Conservation (phyloP, 2,888 invertebrate genomes). For the Acholoe squamosa region DNA sequence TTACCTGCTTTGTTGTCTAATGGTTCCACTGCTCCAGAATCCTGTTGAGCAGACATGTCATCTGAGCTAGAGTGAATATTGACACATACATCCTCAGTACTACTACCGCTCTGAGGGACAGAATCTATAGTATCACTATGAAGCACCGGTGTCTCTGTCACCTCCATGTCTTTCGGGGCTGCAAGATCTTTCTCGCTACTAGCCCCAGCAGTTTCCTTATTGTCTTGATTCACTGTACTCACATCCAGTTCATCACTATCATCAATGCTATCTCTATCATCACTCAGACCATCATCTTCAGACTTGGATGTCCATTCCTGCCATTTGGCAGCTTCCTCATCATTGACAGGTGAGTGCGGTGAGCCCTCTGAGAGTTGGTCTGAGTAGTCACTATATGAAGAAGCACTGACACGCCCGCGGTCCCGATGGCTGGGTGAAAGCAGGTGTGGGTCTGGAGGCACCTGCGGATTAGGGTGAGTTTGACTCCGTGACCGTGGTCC, state of each 20-base stretch:
- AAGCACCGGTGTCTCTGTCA: background rate
- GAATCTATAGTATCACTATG: background rate
- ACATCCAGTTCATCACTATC: background rate
- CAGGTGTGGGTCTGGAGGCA: background rate
- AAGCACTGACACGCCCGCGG: background rate
- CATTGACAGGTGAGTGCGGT: background rate
- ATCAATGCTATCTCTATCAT: background rate
- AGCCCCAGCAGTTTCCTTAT: background rate
- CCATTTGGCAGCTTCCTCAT: conserved; percentile 29
- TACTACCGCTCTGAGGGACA: background rate
- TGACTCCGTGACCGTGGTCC: background rate
- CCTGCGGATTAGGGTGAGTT: background rate
- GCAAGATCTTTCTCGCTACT: background rate
- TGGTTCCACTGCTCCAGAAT: no score
- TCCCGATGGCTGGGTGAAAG: background rate
- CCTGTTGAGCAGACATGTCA: no score
- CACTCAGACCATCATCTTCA: background rate
- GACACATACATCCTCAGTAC: background rate
- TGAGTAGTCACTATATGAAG: background rate
- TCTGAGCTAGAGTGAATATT: no score
- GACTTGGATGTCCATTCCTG: conserved; percentile 35
- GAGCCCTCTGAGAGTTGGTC: background rate
- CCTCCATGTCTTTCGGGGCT: background rate
- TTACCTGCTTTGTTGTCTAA: background rate
- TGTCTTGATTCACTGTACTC: background rate